Base-by-base conservation (phyloP, 2,888 invertebrate species). In the Chrysodeixis includens region DNA sequence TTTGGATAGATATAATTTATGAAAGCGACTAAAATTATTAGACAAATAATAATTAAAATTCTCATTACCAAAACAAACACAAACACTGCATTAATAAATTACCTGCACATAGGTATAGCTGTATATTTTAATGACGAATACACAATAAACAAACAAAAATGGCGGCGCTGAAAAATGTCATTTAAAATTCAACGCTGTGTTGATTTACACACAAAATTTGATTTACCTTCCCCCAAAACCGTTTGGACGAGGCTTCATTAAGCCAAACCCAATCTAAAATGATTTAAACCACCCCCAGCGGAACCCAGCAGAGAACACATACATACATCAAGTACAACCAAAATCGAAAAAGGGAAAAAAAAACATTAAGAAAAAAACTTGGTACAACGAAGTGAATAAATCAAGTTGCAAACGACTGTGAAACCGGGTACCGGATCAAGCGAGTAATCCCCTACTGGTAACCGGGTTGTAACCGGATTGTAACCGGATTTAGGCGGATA, bases 391-490 rank as follows among this genome's bases (percentile, higher is more conserved):
- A 90, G 90, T 91, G 87, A 85, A 92, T 94, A 94, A 94, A 94
- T 94, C 93, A 93, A 90, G 89, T 88, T 78, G 85, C 86, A 87
- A 91, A 90, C 91, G 89, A 91, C 88, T 90, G 88, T 86, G 83
- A 62, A 66, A 74, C 73, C 71, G 76, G 76, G 87, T 89, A 92
- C 90, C 92, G 93, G 93, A 92, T 93, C 90, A 89, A 78, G 84
- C 86, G 87, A 87, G 90, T 94, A 93, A 93, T 93, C 92, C 93
- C 84, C 80, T 83, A 81, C 84, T 88, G 88, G 92, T 92, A 92
- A 88, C 92, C 90, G 89, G 81, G 88, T 87, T 90, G 89, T 90
- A 90, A 86, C 90, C 84, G 90, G 90, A 85, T 87, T 90, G 89
- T 90, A 90, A 86, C 90, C 84, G 90, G 90, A 85, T 90, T 88